phyloP scores from a whole-genome alignment of 2,797 vertebrate species.

The Eurystomus glaucurus region DNA sequence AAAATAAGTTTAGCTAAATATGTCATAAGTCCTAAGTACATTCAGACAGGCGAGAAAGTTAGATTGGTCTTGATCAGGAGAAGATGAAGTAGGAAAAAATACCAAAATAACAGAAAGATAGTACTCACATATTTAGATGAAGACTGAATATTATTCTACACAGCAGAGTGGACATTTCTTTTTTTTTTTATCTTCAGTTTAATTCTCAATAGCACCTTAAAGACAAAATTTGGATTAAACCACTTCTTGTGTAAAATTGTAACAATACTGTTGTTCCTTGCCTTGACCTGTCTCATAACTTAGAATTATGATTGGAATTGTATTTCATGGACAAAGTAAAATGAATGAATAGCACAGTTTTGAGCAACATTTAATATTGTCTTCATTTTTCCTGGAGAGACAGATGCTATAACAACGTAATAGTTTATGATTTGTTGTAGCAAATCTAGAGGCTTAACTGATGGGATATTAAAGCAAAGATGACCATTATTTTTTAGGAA shows the following conservation, averaged over 20 bases:
- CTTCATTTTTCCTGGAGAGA: not conserved
- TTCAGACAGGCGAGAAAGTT: not conserved
- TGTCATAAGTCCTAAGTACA: not conserved
- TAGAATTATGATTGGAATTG: not conserved
- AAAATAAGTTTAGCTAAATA: not conserved
- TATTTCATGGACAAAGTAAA: not conserved
- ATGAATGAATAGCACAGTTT: not conserved
- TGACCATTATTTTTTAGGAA: slow-evolving; percentile 3
- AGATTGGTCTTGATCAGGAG: not conserved
- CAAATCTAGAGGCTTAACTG: not conserved
- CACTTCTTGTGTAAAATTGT: not conserved
- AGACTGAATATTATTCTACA: too few species aligned
- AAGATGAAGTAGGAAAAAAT: not conserved
- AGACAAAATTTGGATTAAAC: not conserved
- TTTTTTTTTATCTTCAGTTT: not conserved
- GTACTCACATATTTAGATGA: too few species aligned
- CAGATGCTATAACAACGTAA: not conserved
- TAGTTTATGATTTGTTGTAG: not conserved
- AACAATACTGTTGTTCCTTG: not conserved
- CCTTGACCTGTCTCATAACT: not conserved
- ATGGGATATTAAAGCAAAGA: slow-evolving; percentile 22
- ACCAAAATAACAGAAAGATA: too few species aligned
- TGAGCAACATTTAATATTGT: not conserved
- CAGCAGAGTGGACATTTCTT: rapidly evolving
- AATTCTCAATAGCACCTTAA: not conserved